phyloP scores from a whole-genome alignment of 2,113 vertebrate species.

The Microtus pennsylvanicus region DNA sequence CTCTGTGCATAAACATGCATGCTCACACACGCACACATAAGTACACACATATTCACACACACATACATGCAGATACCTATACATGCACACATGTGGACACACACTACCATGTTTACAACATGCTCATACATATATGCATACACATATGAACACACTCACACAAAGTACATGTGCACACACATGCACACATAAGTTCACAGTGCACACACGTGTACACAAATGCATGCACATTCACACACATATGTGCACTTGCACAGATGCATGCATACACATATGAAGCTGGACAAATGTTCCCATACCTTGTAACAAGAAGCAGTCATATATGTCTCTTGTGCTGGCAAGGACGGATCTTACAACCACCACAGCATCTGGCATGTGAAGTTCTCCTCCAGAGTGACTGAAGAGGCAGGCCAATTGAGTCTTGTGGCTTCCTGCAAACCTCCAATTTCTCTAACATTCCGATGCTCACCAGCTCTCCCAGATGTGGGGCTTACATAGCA shows the following conservation, averaged over 20 bases:
- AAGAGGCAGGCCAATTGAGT: not conserved
- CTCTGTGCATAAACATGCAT: not conserved
- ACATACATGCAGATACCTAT: too few relatives aligned
- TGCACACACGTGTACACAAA: not conserved
- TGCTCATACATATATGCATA: not conserved
- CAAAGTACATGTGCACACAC: not conserved
- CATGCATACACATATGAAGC: not conserved
- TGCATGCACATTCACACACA: not conserved
- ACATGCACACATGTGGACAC: not conserved
- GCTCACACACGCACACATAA: not conserved
- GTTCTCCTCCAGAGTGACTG: not conserved
- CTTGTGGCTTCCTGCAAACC: not conserved
- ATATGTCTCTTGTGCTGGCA: not conserved
- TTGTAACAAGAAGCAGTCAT: not conserved
- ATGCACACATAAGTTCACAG: not conserved
- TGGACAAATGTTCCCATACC: not conserved
- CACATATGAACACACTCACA: not conserved
- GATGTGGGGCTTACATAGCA: not conserved
- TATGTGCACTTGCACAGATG: not conserved
- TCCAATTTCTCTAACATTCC: not conserved
- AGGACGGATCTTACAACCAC: too few relatives aligned
- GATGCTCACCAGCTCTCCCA: not conserved
- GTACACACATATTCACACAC: not conserved
- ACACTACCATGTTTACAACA: too few relatives aligned
- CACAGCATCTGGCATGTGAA: not conserved